Base-by-base conservation (phyloP, 1,140 invertebrate genomes). In the Conus ventricosus region DNA sequence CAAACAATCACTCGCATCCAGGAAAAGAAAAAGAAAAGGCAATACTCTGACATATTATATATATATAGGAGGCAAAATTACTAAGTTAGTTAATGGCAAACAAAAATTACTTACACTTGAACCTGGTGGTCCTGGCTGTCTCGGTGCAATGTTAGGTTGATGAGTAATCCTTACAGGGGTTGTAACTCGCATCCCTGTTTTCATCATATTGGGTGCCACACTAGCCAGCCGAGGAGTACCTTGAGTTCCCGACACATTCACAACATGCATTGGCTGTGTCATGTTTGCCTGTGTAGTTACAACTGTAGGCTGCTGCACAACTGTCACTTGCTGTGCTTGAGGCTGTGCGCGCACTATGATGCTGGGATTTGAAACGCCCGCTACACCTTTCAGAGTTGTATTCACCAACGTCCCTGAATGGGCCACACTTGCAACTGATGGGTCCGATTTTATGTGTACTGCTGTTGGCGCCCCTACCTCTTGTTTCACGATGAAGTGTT, bases 191-290 rank as follows among this genome's bases (percentile, higher is more conserved):
- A 87, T 57, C 3, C 85, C 85, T 25, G 67, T 53, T 27, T 87
- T 87, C 71, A 78, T 54, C 82, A 81, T 20, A 54, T 13, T 81
- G 11, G 67, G 71, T 25, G 85, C 75, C 5, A 87, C 85, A 25
- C 53, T 80, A 23, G 85, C 85, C 20, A 87, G n/a, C 51, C 82
- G 88, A 78, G 85, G 88, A 17, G 89, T 71, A 82, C 88, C 87
- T 27, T 89, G 87, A 83, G 91, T 87, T 83, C 87, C 82, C 91
- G 91, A 96, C 60, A 96, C 96, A 96, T 98, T 98, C 84, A 98
- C 96, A 93, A 98, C 97, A 94, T 98, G 97, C 90, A 98, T 91
- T 76, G 93, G 88, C 76, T 87, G 84, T 84, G 91, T 71, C 91
- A 88, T 87, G 90, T 85, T 89, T 89, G 91, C 89, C 84, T 93